Evolutionary conservation across 2,113 vertebrate genomes (phyloP).

Genomic region (Equus quagga): DNA sequence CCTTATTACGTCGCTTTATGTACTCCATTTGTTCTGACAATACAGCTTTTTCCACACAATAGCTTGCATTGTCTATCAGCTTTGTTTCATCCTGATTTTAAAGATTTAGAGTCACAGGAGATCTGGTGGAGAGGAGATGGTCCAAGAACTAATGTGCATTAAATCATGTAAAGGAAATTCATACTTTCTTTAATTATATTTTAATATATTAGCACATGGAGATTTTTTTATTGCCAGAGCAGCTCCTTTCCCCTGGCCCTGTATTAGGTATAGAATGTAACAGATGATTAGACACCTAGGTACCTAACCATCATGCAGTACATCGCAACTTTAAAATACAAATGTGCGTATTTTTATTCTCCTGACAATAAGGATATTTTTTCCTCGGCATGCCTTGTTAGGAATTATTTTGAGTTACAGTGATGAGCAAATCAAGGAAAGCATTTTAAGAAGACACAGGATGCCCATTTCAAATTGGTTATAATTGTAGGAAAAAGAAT

Average conservation of each 20-base stretch:
- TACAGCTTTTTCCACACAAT: background rate
- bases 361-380: background rate
- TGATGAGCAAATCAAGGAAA: constrained; percentile 66
- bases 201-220: background rate
- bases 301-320: background rate
- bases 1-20: background rate
- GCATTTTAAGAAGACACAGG: constrained; percentile 69
- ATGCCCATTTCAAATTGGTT: constrained; percentile 64
- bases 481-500: constrained; percentile 58
- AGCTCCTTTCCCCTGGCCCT: background rate
- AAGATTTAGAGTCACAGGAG: background rate
- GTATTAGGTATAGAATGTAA: background rate
- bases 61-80: background rate
- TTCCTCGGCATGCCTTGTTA: constrained; percentile 37
- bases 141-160: background rate
- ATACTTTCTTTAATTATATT: background rate
- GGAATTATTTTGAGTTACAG: constrained; percentile 52
- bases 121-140: background rate
- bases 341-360: background rate
- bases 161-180: background rate
- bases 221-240: background rate
- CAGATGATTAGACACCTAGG: background rate
- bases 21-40: background rate
- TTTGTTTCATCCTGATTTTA: background rate
- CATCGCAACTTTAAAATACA: constrained; percentile 45